A percentile compares a stretch with the other conserved stretches of the same genome.
phyloP scores from a whole-genome alignment of 2,888 invertebrate genomes.

The Hartigia nigra region DNA sequence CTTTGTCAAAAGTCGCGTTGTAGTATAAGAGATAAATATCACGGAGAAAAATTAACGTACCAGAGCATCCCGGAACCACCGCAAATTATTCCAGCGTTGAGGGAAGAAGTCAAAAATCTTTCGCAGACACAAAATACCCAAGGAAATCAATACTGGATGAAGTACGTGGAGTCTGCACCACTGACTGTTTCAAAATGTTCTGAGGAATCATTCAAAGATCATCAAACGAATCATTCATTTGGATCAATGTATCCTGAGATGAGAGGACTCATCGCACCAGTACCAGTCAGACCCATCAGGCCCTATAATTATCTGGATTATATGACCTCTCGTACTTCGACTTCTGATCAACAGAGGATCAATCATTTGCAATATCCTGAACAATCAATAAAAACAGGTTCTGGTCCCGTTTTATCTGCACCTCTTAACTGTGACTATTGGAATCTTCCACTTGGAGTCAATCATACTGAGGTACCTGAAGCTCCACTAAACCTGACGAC shows the following conservation, averaged over 20 bases:
- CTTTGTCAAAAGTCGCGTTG: background rate
- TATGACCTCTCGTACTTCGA: background rate
- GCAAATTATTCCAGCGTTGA: background rate
- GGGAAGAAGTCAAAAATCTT: background rate
- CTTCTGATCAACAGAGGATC: background rate
- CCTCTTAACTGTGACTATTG: background rate
- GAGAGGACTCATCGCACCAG: background rate
- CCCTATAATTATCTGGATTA: background rate
- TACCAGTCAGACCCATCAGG: background rate
- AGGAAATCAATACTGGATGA: background rate
- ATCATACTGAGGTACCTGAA: background rate
- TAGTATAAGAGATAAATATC: background rate
- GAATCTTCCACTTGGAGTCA: background rate
- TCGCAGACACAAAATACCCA: background rate
- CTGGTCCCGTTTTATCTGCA: background rate
- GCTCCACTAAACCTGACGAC: background rate
- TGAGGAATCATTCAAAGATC: background rate
- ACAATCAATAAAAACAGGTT: background rate
- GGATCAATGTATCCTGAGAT: background rate
- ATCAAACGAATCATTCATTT: background rate
- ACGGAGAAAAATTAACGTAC: background rate
- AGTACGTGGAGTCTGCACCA: background rate
- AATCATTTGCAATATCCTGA: background rate
- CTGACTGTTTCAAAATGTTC: background rate
- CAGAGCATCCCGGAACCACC: background rate